Evolutionary conservation across 1,140 invertebrate genomes (phyloP), one percentile per base, ranked within the genome.

Genomic region (Adoxophyes honmai): DNA sequence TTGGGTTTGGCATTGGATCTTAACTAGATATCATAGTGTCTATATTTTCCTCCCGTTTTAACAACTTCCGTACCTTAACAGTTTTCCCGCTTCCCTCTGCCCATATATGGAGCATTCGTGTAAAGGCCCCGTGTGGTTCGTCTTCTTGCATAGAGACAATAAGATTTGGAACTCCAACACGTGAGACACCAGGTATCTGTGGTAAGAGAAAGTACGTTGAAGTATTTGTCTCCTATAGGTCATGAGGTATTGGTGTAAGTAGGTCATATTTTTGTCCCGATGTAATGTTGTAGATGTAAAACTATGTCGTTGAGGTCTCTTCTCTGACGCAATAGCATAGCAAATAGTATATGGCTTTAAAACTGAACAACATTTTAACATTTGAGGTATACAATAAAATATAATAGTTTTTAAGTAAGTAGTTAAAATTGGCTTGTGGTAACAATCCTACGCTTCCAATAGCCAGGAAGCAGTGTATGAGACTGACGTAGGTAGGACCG

Each of bases 121-220:
- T 9, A 88, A 38, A 65, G 85, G 80, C 66, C 85, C 83, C 8
- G 85, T 81, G 42, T 88, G 74, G 55, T 83, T 89, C 4, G 91
- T 90, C 7, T 64, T 88, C 38, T 86, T 78, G 72, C 94, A 95
- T 54, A 95, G 75, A 5, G 91, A 89, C 59, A 91, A 79, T 56
- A 94, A 90, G 55, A 95, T 91, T 90, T 94, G 93, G 72, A 94
- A 93, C 76, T 94, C 93, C 11, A 94, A 68, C 16, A 94, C 88
- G 60, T 89, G 90, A 35, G 91, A 92, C 36, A 94, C 80, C 62
- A 94, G 91, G 76, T 94, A 94, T 65, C 93, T 94, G 81, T 6
- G 39, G 42, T n/a, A 71, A 67, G 61, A 57, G 57, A 60, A 62
- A 62, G 39, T 56, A 10, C 34, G n/a, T 34, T 52, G n/a, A 52